These are phyloP conservation scores for Porphyrio hochstetteri DNA, from an alignment of 2,113 vertebrate species.

Conservation along the genomic window DNA sequence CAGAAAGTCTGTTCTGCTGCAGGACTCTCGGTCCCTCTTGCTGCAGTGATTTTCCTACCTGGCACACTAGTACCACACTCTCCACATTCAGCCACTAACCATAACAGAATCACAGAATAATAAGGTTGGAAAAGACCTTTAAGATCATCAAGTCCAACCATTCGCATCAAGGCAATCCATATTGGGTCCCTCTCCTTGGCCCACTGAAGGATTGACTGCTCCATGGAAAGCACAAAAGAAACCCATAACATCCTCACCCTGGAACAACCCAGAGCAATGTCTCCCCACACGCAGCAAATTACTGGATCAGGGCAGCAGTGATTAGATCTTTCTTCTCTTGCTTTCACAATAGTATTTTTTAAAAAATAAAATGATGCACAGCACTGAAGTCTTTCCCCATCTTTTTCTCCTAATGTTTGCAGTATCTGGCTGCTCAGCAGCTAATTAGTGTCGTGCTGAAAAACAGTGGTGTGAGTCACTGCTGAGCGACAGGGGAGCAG, in stretches of 20 bases:
- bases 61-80: neutral
- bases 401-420: neutral
- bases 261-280: neutral
- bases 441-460: conserved; percentile 7
- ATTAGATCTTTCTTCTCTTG: neutral
- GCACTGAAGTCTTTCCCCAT: conserved; percentile 24
- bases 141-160: no score
- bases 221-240: neutral
- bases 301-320: neutral
- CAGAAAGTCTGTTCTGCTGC: neutral
- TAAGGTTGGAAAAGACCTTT: no score
- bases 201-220: neutral
- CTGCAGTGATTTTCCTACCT: neutral
- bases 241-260: neutral
- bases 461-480: conserved; percentile 12
- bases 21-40: neutral
- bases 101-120: no score
- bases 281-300: neutral
- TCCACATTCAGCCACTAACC: neutral
- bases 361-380: neutral
- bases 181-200: neutral
- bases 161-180: neutral
- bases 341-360: neutral
- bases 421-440: neutral
- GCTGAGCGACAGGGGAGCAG: neutral